phyloP scores from a whole-genome alignment of 2,888 invertebrate species.

The Desoria tigrina region DNA sequence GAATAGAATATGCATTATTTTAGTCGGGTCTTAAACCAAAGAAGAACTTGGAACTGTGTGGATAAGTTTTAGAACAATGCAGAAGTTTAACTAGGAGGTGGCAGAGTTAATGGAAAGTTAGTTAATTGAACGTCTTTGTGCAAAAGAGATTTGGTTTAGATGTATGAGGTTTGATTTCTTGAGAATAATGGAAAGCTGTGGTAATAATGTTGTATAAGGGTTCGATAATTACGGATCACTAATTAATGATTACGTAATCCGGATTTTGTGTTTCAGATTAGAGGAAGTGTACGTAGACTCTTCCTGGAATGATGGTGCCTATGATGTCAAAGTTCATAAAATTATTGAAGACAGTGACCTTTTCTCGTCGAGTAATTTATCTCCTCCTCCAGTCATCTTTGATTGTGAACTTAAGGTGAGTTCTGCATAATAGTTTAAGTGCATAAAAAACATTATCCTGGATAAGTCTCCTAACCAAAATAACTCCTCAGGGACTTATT shows the following conservation, averaged over 20 bases:
- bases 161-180: no score
- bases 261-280: slow-evolving; percentile 23
- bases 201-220: no score
- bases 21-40: no score
- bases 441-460: background rate
- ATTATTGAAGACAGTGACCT: slow-evolving; percentile 34
- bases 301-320: slow-evolving; percentile 45
- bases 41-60: no score
- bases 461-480: background rate
- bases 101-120: background rate
- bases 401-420: slow-evolving; percentile 48
- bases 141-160: no score
- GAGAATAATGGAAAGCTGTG: no score
- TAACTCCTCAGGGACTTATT: background rate
- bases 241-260: no score
- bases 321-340: slow-evolving; percentile 40
- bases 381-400: slow-evolving; percentile 32
- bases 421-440: background rate
- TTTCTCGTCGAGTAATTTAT: background rate
- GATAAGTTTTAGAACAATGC: background rate
- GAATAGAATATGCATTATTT: no score
- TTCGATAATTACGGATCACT: no score
- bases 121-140: background rate
- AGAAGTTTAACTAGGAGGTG: background rate
- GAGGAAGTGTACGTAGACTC: slow-evolving; percentile 41